phyloP scores from a whole-genome alignment of 2,113 vertebrate species.

The Gambusia affinis region DNA sequence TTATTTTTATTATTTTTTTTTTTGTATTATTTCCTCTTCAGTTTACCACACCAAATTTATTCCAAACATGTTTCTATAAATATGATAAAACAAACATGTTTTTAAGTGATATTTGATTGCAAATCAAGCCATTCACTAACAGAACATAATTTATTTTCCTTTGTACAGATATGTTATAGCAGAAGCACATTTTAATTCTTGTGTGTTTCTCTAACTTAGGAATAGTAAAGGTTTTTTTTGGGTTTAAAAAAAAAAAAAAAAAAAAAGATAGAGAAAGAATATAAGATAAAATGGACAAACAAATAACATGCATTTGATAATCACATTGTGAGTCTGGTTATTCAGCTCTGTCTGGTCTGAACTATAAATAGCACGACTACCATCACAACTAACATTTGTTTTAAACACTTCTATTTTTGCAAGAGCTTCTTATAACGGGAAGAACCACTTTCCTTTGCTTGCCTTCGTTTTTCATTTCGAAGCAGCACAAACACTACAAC shows the following conservation, averaged over 20 bases:
- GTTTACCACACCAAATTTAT: neutral
- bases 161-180: no score
- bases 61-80: neutral
- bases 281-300: no score
- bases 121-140: constrained; percentile 12
- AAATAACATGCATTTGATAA: constrained; percentile 1
- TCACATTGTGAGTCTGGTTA: constrained; percentile 5
- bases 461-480: neutral
- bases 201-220: no score
- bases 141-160: no score
- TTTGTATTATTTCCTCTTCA: neutral
- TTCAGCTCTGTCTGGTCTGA: neutral
- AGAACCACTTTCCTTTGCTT: neutral
- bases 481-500: neutral
- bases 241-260: no score
- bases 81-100: neutral
- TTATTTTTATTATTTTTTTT: no score
- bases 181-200: no score
- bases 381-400: neutral
- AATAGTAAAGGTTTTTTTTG: no score
- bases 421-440: neutral
- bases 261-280: no score
- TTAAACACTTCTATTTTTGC: neutral
- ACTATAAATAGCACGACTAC: constrained; percentile 1
- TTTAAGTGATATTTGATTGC: constrained; percentile 8